phyloP scores from a whole-genome alignment of 1,140 invertebrate species.

The Drosophila repletoides region DNA sequence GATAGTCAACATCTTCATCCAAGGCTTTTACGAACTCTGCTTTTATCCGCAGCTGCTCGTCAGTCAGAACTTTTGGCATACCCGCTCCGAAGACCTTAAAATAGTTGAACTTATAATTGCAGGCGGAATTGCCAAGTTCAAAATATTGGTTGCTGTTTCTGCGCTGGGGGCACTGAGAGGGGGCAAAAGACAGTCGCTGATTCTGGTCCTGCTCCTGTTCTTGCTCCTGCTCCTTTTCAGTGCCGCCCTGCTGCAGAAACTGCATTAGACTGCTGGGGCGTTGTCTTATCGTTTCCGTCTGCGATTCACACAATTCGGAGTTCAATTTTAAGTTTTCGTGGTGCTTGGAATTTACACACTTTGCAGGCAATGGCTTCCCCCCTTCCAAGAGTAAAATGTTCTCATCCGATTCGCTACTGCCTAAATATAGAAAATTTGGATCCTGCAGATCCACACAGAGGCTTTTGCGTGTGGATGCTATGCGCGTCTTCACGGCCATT shows the following conservation, averaged over 20 bases:
- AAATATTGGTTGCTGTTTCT: slow-evolving; percentile 17
- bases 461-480: slow-evolving; percentile 27
- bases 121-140: neutral
- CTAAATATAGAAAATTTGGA: slow-evolving; percentile 2
- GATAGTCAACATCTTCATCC: slow-evolving; percentile 40
- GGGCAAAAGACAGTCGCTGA: neutral
- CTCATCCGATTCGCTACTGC: neutral
- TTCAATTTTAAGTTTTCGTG: neutral
- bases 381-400: neutral
- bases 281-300: neutral
- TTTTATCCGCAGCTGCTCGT: slow-evolving; percentile 30
- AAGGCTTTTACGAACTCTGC: slow-evolving; percentile 46
- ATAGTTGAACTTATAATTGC: slow-evolving; percentile 44
- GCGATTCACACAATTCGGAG: neutral
- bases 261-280: slow-evolving; percentile 39
- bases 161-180: neutral
- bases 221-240: neutral
- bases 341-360: neutral
- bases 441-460: slow-evolving; percentile 4
- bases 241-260: slow-evolving; percentile 1
- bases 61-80: neutral
- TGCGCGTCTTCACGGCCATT: slow-evolving; percentile 35
- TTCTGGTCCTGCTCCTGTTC: neutral
- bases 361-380: neutral
- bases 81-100: slow-evolving; percentile 22